Evolutionary conservation across 2,113 vertebrate genomes (phyloP), one percentile per base, ranked within the genome.

Genomic region (Onychostoma macrolepis): DNA sequence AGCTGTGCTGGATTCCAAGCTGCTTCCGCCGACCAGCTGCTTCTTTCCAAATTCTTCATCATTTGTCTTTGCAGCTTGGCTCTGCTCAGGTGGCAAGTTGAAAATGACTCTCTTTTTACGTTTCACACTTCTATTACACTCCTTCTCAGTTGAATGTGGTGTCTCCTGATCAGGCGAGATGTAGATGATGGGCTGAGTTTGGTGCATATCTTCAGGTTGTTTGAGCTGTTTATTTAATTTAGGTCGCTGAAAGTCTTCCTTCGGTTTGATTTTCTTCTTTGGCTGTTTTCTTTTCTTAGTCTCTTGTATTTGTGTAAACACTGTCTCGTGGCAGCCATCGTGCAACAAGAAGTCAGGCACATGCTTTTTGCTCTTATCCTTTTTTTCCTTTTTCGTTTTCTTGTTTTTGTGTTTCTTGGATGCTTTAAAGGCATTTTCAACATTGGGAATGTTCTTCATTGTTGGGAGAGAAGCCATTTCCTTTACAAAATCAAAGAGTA

Each of bases 21-120:
- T 61, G 85, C 63, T 82, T 58, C 77, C 82, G 26, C 43, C 9
- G 4, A 24, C 9, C 24, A 17, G 4, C 11, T 5, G 38, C 65
- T 88, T 53, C 88, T 58, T 41, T 65, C 41, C 38, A 61, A 75
- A 3, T 79, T 58, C 0, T 4, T 2, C 19, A 80, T 53, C 19
- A 1, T 80, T 75, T 1, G 91, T 90, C 10, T 19, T 87, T 88
- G 91, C 92, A 61, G 45, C 30, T 3, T 7, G 19, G 26, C 81
- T 53, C 76, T 63, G 5, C 12, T 17, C 56, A 0, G 88, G 85
- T 0, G 90, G 77, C 17, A 91, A 88, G 72, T 90, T 90, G 80
- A 95, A 95, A 1, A 3, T 80, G 19, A 95, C 95, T 85, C 86
- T 94, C 82, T 92, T 94, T 87, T 91, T 94, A 6, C 12, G 45